These are phyloP conservation scores for Brachyhypopomus gauderio DNA, from an alignment of 2,113 vertebrate species.

Conservation along the genomic window DNA sequence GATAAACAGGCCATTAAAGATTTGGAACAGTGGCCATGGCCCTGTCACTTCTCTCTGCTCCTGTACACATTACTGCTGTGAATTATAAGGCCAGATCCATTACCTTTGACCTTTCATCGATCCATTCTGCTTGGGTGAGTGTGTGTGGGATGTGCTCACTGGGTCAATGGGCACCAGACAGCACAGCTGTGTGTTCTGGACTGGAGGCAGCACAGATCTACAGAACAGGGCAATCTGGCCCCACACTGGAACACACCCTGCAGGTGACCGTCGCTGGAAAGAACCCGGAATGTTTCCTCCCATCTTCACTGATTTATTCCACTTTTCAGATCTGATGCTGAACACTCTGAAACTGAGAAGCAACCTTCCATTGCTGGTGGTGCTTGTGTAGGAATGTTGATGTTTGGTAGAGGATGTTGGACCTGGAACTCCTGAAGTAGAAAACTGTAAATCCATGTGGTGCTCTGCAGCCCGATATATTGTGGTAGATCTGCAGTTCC, in stretches of 20 bases:
- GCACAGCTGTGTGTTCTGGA: conserved; percentile 22
- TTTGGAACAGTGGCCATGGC: not conserved
- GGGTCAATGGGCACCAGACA: not conserved
- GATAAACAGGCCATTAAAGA: not conserved
- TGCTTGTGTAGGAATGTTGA: not conserved
- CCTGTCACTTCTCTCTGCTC: not conserved
- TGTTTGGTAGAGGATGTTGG: not conserved
- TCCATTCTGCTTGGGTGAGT: conserved; percentile 16
- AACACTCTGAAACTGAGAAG: not conserved
- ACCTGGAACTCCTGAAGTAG: not conserved
- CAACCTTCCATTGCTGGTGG: not conserved
- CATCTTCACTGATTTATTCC: too few relatives aligned
- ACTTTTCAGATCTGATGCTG: too few relatives aligned
- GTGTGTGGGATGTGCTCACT: not conserved
- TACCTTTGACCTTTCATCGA: conserved; percentile 35
- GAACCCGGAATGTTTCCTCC: too few relatives aligned
- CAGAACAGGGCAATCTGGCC: not conserved
- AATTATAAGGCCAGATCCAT: conserved; percentile 11
- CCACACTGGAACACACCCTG: too few relatives aligned
- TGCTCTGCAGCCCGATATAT: too few relatives aligned
- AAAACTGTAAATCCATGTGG: not conserved
- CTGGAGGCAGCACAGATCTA: conserved; percentile 11
- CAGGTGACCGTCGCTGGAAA: too few relatives aligned
- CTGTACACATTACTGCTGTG: conserved; percentile 21
- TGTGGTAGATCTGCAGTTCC: too few relatives aligned